Evolutionary conservation across 2,113 vertebrate species (phyloP).

Genomic region (Plestiodon gilberti): DNA sequence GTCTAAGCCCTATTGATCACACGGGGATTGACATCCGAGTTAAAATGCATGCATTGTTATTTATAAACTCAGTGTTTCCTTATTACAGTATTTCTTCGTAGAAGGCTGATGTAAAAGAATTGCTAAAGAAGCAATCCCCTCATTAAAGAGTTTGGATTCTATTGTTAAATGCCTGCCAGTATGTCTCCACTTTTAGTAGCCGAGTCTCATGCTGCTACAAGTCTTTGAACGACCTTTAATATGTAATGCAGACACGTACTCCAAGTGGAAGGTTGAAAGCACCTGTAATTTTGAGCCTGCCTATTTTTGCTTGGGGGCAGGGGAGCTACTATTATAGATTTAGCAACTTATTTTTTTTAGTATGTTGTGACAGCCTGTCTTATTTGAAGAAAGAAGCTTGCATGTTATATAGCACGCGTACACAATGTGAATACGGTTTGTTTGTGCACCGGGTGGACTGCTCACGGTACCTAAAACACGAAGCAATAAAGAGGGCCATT

Average conservation of each 20-base stretch:
- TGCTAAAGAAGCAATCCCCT: not conserved
- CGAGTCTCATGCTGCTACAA: not conserved
- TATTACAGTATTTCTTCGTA: not conserved
- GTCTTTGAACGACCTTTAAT: conserved; percentile 1
- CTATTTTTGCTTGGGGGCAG: not conserved
- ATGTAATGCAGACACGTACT: not conserved
- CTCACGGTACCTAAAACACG: no score
- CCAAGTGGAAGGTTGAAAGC: not conserved
- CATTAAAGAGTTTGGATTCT: not conserved
- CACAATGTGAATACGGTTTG: no score
- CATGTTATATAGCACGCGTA: not conserved
- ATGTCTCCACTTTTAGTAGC: not conserved
- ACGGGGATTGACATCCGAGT: no score
- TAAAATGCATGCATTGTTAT: not conserved
- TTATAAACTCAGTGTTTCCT: not conserved
- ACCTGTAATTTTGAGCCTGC: not conserved
- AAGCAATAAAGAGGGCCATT: no score
- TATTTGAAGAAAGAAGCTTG: not conserved
- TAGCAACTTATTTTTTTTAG: not conserved
- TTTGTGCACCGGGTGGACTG: no score
- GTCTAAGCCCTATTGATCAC: no score
- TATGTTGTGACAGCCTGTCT: not conserved
- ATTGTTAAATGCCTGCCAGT: not conserved
- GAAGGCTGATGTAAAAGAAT: not conserved
- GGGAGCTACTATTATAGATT: conserved; percentile 13